These are phyloP conservation scores for Adelges cooleyi DNA, from an alignment of 1,140 invertebrate genomes.

Conservation along the genomic window DNA sequence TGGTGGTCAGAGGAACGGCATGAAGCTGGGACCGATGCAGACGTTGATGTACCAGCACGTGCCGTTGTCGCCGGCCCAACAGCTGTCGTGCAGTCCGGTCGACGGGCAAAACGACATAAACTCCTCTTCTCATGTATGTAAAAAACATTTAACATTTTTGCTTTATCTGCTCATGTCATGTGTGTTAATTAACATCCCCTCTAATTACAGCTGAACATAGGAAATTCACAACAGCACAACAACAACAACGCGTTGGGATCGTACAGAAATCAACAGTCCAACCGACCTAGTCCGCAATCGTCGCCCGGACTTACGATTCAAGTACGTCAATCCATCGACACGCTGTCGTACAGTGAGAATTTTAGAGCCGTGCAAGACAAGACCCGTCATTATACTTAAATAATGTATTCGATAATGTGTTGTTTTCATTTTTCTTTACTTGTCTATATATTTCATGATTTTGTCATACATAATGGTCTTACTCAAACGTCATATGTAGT, in stretches of 20 bases:
- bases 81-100: neutral
- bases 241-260: slow-evolving; percentile 38
- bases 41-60: slow-evolving; percentile 13
- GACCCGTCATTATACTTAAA: too few species aligned
- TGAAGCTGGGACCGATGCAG: slow-evolving; percentile 15
- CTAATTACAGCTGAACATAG: slow-evolving; percentile 10
- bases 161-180: neutral
- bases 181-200: neutral
- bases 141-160: neutral
- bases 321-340: slow-evolving; percentile 30
- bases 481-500: too few species aligned
- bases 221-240: slow-evolving; percentile 15
- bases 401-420: too few species aligned
- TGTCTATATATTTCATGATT: too few species aligned
- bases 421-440: too few species aligned
- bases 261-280: slow-evolving; percentile 44
- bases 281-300: slow-evolving; percentile 47
- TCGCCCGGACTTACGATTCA: slow-evolving; percentile 44
- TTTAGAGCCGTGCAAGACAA: too few species aligned
- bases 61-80: neutral
- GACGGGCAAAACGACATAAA: slow-evolving; percentile 22
- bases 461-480: too few species aligned
- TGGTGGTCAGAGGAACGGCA: slow-evolving; percentile 5
- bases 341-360: too few species aligned
- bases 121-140: slow-evolving; percentile 17